Base-by-base conservation (phyloP, 2,797 vertebrate genomes). In the Ctenochaetus hawaiiensis region DNA sequence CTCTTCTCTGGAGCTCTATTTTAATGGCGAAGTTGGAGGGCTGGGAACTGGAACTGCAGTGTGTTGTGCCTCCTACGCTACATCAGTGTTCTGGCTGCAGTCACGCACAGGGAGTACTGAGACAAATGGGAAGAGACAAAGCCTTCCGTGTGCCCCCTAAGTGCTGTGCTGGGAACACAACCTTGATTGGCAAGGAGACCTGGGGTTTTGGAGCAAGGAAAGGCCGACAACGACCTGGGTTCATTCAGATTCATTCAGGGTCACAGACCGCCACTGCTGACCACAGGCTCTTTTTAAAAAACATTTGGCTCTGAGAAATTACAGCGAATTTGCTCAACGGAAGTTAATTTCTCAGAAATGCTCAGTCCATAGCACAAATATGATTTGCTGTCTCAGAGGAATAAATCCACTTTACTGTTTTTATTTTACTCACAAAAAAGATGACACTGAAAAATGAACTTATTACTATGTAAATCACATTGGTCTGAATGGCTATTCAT, bases 81-180 rank as follows among this genome's bases (percentile, higher is more conserved):
- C 78, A 65, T 77, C 87, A 82, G 75, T 68, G 78, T 65, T 85
- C 72, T 89, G 83, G 82, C 84, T 88, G 77, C 85, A 90, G 93
- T 94, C 92, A 93, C 75, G 90, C 91, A 93, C 82, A 87, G 63
- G 1, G 34, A 91, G 79, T 49, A 67, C 72, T 79, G 89, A 94
- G 89, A 92, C 90, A 94, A 93, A 94, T 93, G 69, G 75, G 82
- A 93, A 90, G 83, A 89, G 92, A 94, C 92, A 94, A 93, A 93
- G 92, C 91, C 91, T 93, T 92, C 90, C 80, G 83, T 83, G 88
- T 89, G 87, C 90, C 87, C 89, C 89, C 70, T 53, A 85, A 89
- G 87, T 78, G 80, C 77, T 82, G 76, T 37, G 75, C 87, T 87
- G 84, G 85, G 89, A 93, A 92, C 86, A 76, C 75, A 89, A 85